A percentile compares a stretch with the other conserved stretches of the same genome.
These are phyloP conservation scores for Diarsia dahlii DNA, from an alignment of 2,888 invertebrate genomes.

Conservation along the genomic window DNA sequence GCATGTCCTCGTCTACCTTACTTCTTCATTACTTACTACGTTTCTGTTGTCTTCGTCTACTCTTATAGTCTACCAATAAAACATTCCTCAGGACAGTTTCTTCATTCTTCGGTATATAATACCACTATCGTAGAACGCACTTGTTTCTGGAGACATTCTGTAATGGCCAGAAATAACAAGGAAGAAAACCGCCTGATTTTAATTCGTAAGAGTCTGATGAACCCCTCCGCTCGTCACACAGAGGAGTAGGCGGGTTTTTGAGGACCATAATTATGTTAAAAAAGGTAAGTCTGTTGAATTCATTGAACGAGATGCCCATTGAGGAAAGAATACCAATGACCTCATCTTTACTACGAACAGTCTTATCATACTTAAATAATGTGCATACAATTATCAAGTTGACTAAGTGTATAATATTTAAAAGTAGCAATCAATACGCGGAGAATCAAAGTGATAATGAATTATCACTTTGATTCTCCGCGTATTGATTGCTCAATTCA, in stretches of 20 bases:
- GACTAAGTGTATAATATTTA: not conserved
- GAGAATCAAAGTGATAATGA: not conserved
- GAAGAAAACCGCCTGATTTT: not conserved
- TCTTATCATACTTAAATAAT: not conserved
- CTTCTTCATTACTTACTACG: no score
- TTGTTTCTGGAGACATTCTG: no score
- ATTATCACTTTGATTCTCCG: no score
- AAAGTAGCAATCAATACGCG: not conserved
- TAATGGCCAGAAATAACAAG: not conserved
- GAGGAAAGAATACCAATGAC: not conserved
- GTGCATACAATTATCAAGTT: not conserved
- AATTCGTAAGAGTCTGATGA: no score
- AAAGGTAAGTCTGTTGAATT: accelerated
- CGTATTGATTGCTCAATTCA: no score
- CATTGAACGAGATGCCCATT: not conserved
- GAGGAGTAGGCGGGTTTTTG: no score
- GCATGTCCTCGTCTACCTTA: no score
- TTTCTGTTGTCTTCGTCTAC: no score
- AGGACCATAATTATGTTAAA: no score
- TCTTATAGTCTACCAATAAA: no score
- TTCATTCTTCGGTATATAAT: not conserved
- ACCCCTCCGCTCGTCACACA: no score
- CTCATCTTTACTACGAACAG: not conserved
- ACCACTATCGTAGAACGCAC: no score
- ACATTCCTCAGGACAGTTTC: not conserved